Base-by-base conservation (phyloP, 2,113 vertebrate genomes). In the Stigmatopora argus region DNA sequence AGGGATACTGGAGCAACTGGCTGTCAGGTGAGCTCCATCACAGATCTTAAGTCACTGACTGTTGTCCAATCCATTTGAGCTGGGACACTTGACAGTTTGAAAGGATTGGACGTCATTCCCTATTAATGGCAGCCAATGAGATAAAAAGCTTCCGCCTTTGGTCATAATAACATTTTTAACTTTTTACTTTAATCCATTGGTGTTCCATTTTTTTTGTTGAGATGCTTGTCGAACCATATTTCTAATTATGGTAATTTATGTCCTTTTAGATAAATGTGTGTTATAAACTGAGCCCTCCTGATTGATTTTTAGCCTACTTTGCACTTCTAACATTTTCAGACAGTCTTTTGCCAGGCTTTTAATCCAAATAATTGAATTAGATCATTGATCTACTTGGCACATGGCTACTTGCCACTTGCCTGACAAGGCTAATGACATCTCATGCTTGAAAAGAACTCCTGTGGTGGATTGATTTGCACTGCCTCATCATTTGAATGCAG, bases 1-100 rank as follows among this genome's bases (percentile, higher is more conserved):
- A 92, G 94, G 90, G 94, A 96, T 38, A 82, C 93, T 1, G 92
- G 88, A 69, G 90, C 95, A 70, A 89, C 96, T 73, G 92, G 92
- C 76, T 93, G 95, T 81, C 95, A 96, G 85, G 97, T 98, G 92
- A 93, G 92, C 91, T 72, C 7, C 19, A 45, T 45, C 53, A 56
- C 53, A 56, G 15, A 55, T 26, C 19, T 23, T 55, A 23, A 14
- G 21, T 14, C 38, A 41, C 9, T 41, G 38, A 41, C 26, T 31
- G 26, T 31, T 3, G 26, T 31, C 38, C 38, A 41, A 41, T 41
- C 38, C 38, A 41, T 41, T 41, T 41, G 5, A 41, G 4, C 38
- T 41, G 38, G 7, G 7, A 41, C 38, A 41, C 6, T 10, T 41
- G 38, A 10, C 38, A 41, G 38, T 41, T 41, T 41, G 38, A 41